A percentile compares a stretch with the other conserved stretches of the same genome.
These are phyloP conservation scores for Pseudonaja textilis DNA, from an alignment of 2,113 vertebrate species.

Conservation along the genomic window DNA sequence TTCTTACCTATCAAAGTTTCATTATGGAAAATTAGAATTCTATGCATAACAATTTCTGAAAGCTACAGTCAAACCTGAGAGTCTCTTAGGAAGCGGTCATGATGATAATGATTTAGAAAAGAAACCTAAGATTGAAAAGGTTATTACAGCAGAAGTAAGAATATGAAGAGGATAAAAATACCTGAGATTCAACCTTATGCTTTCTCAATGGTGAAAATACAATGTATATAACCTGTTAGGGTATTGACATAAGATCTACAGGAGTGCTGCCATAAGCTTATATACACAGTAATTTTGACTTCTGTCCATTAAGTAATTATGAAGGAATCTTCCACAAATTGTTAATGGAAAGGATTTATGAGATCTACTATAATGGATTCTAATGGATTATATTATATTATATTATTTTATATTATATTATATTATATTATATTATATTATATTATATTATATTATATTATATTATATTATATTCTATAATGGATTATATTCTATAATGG, in stretches of 20 bases:
- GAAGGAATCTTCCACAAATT: neutral
- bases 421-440: no score
- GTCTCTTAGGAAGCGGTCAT: neutral
- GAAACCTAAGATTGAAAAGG: neutral
- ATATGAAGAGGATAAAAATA: neutral
- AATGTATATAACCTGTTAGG: neutral
- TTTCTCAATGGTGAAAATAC: neutral
- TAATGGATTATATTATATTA: neutral
- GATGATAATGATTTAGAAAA: neutral
- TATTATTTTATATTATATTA: no score
- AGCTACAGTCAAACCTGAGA: neutral
- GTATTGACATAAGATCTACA: neutral
- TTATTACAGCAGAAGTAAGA: neutral
- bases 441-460: no score
- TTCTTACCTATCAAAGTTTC: constrained; percentile 12
- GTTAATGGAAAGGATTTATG: neutral
- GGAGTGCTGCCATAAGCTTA: neutral
- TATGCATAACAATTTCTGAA: neutral
- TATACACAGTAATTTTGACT: neutral
- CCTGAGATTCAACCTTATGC: neutral
- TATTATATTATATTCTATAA: no score
- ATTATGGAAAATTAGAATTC: neutral
- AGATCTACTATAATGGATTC: neutral
- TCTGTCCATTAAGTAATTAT: neutral
- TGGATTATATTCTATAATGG: neutral